Evolutionary conservation across 2,797 vertebrate species (phyloP).

Genomic region (Acanthopagrus latus): DNA sequence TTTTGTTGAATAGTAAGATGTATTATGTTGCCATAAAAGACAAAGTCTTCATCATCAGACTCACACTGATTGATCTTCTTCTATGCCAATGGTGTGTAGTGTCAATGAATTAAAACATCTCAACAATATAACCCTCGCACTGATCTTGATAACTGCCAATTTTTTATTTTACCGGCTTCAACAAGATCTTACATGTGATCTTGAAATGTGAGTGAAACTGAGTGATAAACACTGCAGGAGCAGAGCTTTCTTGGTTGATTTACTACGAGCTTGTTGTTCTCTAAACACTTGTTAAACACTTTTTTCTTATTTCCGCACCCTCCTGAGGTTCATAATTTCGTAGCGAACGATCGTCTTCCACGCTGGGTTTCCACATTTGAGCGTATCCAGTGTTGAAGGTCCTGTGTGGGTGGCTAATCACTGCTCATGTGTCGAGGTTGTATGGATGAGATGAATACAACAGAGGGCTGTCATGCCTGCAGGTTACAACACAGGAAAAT

Average conservation of each 20-base stretch:
- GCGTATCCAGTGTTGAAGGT: conserved; percentile 57
- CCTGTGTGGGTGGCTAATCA: conserved; percentile 65
- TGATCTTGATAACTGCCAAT: neutral
- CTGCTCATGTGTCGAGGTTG: conserved; percentile 58
- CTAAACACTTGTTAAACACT: neutral
- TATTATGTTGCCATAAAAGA: neutral
- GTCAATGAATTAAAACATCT: neutral
- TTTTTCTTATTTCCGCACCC: conserved; percentile 31
- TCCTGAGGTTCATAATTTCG: conserved; percentile 17
- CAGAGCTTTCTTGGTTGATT: conserved; percentile 22
- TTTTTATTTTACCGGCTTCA: neutral
- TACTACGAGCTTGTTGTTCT: conserved; percentile 7
- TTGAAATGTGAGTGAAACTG: neutral
- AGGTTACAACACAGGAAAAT: conserved; percentile 38
- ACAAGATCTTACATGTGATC: neutral
- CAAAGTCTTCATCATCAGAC: neutral
- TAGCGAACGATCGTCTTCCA: conserved; percentile 16
- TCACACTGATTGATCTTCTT: neutral
- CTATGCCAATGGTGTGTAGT: neutral
- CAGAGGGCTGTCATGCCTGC: conserved; percentile 34
- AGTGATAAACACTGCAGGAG: neutral
- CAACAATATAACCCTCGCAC: too few species aligned
- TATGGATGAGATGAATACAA: conserved; percentile 56
- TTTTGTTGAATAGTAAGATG: too few species aligned
- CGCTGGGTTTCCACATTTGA: conserved; percentile 38